phyloP scores from a whole-genome alignment of 2,888 invertebrate species.

The Chymomyza caudatula region DNA sequence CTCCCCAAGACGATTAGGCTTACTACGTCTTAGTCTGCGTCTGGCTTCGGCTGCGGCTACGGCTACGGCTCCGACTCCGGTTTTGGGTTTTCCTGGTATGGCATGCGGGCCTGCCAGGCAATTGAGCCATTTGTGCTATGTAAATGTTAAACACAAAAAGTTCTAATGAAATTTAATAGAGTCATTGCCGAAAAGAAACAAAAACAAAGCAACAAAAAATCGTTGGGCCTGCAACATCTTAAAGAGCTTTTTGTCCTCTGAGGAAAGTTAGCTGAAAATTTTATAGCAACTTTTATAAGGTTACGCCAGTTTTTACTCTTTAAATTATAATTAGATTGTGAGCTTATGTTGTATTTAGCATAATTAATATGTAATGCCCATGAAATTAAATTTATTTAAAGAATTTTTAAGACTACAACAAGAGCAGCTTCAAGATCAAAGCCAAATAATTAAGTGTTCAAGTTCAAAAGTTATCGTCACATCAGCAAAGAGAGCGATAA shows the following conservation, averaged over 20 bases:
- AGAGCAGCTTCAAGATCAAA: not conserved
- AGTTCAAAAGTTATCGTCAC: not conserved
- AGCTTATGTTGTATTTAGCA: not conserved
- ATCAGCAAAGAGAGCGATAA: not conserved
- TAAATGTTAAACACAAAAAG: conserved; percentile 2
- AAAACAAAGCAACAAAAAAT: not conserved
- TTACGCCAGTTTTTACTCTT: not conserved
- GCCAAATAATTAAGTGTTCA: not conserved
- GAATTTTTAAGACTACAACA: not conserved
- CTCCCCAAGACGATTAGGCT: not conserved
- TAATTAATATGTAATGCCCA: not conserved
- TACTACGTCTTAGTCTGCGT: not conserved
- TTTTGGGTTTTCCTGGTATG: not conserved
- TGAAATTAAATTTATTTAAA: not conserved
- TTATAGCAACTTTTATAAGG: not conserved
- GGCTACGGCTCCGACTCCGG: not conserved
- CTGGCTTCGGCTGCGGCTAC: too few species aligned
- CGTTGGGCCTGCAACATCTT: not conserved
- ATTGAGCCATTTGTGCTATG: not conserved
- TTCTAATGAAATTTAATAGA: conserved; percentile 11
- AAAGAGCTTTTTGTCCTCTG: not conserved
- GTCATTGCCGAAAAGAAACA: not conserved
- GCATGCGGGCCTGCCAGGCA: not conserved
- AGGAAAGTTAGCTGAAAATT: not conserved
- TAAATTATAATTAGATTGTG: not conserved